Evolutionary conservation across 2,888 invertebrate species (phyloP).

Genomic region (Iphiclides podalirius): DNA sequence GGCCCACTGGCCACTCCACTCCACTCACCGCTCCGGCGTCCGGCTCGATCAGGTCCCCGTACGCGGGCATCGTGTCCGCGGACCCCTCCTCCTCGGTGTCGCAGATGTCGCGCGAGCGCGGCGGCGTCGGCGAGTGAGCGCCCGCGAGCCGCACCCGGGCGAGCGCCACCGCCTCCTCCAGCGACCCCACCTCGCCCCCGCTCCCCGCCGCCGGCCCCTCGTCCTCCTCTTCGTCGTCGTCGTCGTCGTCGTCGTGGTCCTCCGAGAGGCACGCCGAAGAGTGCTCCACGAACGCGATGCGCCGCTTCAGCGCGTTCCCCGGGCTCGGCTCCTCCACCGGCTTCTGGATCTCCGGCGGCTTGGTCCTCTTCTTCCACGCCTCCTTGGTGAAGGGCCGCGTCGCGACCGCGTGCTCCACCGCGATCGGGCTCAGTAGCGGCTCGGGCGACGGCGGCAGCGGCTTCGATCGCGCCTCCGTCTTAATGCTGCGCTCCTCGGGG

Average conservation of each 20-base stretch:
- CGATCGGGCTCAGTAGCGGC: slow-evolving; percentile 56
- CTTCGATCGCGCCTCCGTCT: slow-evolving; percentile 1
- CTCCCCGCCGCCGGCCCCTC: slow-evolving; percentile 45
- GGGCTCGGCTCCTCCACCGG: slow-evolving; percentile 69
- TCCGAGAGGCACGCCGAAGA: slow-evolving; percentile 74
- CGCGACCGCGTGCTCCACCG: slow-evolving; percentile 71
- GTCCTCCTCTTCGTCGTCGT: slow-evolving; percentile 61
- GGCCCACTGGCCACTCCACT: slow-evolving; percentile 32
- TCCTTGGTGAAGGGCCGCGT: slow-evolving; percentile 77
- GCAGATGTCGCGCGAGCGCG: slow-evolving; percentile 59
- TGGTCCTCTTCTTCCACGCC: slow-evolving; percentile 69
- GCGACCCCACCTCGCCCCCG: slow-evolving; percentile 71
- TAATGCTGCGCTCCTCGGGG: slow-evolving; percentile 9
- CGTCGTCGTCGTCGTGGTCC: slow-evolving; percentile 74
- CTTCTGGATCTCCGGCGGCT: slow-evolving; percentile 59
- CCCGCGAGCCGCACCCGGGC: slow-evolving; percentile 70
- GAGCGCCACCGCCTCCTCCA: slow-evolving; percentile 76
- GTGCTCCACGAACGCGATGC: slow-evolving; percentile 78
- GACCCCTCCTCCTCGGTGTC: slow-evolving; percentile 72
- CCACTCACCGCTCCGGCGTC: slow-evolving; percentile 60
- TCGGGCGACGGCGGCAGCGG: slow-evolving; percentile 39
- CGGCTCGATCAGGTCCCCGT: slow-evolving; percentile 76
- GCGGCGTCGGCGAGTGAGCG: slow-evolving; percentile 53
- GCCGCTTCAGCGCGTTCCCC: slow-evolving; percentile 66
- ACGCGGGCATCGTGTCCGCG: slow-evolving; percentile 72